Evolutionary conservation across 2,888 invertebrate genomes (phyloP).

Genomic region (Mystacides longicornis): DNA sequence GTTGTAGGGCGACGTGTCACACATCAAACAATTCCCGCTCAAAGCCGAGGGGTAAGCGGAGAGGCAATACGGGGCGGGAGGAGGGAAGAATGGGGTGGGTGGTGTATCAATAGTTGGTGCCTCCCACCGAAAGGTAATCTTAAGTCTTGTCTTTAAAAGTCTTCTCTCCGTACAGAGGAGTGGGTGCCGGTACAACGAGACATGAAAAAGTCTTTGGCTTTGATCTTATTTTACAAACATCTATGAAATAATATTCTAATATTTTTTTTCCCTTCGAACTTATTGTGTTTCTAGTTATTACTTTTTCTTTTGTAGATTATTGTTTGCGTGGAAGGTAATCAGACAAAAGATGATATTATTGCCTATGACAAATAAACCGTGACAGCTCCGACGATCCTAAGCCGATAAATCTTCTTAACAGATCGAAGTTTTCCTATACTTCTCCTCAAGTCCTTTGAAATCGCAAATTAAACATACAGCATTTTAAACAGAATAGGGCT

Average conservation of each 20-base stretch:
- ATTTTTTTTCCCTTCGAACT: neutral
- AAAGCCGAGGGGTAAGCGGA: conserved; percentile 2
- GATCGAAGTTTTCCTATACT: too few species aligned
- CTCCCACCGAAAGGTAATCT: conserved; percentile 1
- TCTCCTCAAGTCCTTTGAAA: too few species aligned
- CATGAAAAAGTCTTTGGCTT: conserved; percentile 1
- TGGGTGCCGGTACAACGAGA: neutral
- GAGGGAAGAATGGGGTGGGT: neutral
- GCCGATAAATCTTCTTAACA: too few species aligned
- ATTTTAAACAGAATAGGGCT: too few species aligned
- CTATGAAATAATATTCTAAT: neutral
- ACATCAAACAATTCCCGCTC: conserved; percentile 18
- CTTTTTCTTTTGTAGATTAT: conserved; percentile 1
- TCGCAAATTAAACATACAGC: too few species aligned
- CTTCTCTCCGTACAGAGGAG: neutral
- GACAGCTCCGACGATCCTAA: too few species aligned
- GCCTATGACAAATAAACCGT: neutral
- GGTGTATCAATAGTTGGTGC: conserved; percentile 1
- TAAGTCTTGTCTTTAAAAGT: conserved; percentile 2
- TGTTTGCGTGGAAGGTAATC: neutral
- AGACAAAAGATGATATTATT: neutral
- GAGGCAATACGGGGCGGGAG: neutral
- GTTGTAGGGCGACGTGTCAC: conserved; percentile 13
- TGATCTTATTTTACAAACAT: conserved; percentile 1
- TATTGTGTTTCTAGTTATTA: neutral